Evolutionary conservation across 2,888 invertebrate genomes (phyloP).

Genomic region (Lysandra coridon): DNA sequence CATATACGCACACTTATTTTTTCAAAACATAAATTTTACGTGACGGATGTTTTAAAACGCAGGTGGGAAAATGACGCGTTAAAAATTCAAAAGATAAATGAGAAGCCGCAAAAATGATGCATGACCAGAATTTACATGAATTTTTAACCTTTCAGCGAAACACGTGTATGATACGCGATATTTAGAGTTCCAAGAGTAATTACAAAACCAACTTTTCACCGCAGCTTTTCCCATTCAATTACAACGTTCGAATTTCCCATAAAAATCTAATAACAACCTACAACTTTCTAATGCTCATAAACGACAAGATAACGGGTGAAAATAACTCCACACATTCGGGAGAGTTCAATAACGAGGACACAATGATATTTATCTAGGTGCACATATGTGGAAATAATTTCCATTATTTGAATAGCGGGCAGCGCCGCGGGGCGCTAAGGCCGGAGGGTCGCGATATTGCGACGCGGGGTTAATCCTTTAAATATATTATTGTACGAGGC

Average conservation of each 20-base stretch:
- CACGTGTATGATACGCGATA: not conserved
- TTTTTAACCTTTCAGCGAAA: not conserved
- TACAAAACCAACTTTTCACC: not conserved
- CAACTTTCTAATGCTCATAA: slow-evolving; percentile 19
- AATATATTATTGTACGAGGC: slow-evolving; percentile 78
- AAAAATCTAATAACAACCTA: not conserved
- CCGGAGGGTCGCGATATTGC: slow-evolving; percentile 76
- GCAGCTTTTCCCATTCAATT: not conserved
- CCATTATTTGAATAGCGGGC: slow-evolving; percentile 77
- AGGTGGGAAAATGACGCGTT: slow-evolving; percentile 36
- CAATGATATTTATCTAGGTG: slow-evolving; percentile 78
- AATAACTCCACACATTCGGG: slow-evolving; percentile 65
- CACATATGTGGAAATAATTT: slow-evolving; percentile 80
- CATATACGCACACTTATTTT: slow-evolving; percentile 80
- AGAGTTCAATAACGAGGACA: slow-evolving; percentile 71
- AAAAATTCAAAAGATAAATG: slow-evolving; percentile 3
- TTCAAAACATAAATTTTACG: slow-evolving; percentile 78
- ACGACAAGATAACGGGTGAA: slow-evolving; percentile 57
- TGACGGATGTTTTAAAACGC: slow-evolving; percentile 52
- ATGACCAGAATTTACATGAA: not conserved
- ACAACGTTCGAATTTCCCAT: not conserved
- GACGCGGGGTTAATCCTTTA: slow-evolving; percentile 77
- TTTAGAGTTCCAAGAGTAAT: not conserved
- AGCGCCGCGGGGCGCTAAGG: slow-evolving; percentile 51
- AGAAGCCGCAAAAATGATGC: not conserved